Percentiles rank a stretch among this genome's conserved stretches.
These are phyloP conservation scores for Epizoanthus ramosus DNA, from an alignment of 92 coral and sea anemone species.

Conservation along the genomic window DNA sequence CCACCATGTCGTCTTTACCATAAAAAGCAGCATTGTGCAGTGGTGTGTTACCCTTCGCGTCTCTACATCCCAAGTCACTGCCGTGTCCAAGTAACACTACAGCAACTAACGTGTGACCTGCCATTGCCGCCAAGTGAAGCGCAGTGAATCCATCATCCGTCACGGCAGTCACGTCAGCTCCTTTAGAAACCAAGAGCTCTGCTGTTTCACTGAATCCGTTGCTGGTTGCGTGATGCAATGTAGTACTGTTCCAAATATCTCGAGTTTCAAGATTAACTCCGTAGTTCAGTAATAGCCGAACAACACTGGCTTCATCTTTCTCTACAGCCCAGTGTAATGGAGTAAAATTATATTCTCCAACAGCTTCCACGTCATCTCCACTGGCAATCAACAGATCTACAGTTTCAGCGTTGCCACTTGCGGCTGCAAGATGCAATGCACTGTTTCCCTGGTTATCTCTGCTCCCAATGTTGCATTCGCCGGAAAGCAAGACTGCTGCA, in stretches of 20 bases:
- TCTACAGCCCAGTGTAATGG: slow-evolving; percentile 23
- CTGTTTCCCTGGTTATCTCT: slow-evolving; percentile 3
- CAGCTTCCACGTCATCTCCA: slow-evolving; percentile 5
- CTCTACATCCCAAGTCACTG: background rate
- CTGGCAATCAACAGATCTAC: slow-evolving; percentile 8
- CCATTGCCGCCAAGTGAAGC: slow-evolving; percentile 18
- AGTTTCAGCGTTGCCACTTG: slow-evolving; percentile 19
- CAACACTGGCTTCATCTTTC: background rate
- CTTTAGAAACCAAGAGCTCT: background rate
- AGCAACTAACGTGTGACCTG: slow-evolving; percentile 1
- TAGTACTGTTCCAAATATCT: background rate
- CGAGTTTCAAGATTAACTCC: slow-evolving; percentile 16
- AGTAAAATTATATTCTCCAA: slow-evolving; percentile 4
- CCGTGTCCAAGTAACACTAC: background rate
- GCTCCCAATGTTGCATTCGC: background rate
- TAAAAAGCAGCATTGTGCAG: background rate
- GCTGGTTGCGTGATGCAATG: background rate
- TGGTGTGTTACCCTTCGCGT: slow-evolving; percentile 11
- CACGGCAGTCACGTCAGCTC: slow-evolving; percentile 12
- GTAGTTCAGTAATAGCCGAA: background rate
- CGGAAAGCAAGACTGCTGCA: background rate
- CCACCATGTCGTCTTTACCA: slow-evolving; percentile 4
- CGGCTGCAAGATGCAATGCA: slow-evolving; percentile 2
- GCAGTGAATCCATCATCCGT: slow-evolving; percentile 8
- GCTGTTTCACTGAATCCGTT: slow-evolving; percentile 2